phyloP scores from a whole-genome alignment of 2,888 invertebrate species.

The Linnaemya vulpina region DNA sequence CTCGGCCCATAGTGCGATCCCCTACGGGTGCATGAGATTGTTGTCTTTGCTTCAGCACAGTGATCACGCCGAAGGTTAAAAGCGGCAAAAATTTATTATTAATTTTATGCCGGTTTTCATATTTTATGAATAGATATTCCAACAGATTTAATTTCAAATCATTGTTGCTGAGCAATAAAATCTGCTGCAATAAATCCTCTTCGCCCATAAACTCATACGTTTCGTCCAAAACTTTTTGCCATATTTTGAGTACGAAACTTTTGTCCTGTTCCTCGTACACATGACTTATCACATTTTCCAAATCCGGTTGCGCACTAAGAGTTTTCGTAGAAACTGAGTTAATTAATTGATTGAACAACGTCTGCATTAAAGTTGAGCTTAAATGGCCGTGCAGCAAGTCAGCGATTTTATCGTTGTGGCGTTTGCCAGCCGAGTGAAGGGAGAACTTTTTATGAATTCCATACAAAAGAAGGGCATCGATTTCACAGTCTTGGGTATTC shows the following conservation, averaged over 20 bases:
- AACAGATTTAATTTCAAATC: constrained; percentile 43
- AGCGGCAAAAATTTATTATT: constrained; percentile 27
- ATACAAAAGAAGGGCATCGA: constrained; percentile 40
- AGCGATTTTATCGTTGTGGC: constrained; percentile 13
- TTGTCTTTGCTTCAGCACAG: constrained; percentile 13
- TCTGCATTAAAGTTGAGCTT: constrained; percentile 21
- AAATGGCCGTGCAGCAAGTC: constrained; percentile 28
- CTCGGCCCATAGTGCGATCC: constrained; percentile 8
- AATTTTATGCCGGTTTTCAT: background rate
- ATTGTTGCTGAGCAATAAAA: constrained; percentile 9
- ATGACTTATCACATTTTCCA: constrained; percentile 32
- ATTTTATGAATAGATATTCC: constrained; percentile 36
- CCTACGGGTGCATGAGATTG: background rate
- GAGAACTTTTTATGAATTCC: constrained; percentile 24
- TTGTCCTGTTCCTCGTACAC: constrained; percentile 37
- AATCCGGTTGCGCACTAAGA: constrained; percentile 22
- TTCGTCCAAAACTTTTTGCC: constrained; percentile 61
- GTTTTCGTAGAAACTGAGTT: constrained; percentile 25
- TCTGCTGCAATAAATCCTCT: constrained; percentile 45
- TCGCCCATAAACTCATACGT: constrained; percentile 45
- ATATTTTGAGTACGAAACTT: constrained; percentile 38
- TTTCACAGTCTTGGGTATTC: constrained; percentile 33
- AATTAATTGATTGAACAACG: constrained; percentile 32
- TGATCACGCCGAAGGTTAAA: constrained; percentile 31
- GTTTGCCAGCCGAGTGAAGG: background rate